Evolutionary conservation across 1,140 invertebrate genomes (phyloP), one percentile per base, ranked within the genome.

Genomic region (Drosophila bipectinata): DNA sequence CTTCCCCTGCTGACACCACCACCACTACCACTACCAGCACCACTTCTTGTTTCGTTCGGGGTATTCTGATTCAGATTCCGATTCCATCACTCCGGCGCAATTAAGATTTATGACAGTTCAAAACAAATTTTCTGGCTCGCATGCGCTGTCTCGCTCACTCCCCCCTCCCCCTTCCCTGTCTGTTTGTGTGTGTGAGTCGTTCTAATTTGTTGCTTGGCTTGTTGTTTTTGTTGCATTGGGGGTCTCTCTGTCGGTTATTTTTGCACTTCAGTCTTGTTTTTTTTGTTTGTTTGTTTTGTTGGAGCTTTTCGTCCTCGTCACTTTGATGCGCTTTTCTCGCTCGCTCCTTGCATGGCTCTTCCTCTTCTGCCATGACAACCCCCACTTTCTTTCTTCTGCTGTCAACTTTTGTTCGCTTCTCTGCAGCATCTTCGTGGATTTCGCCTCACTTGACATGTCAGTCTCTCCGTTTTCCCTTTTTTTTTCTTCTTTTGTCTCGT

Each of bases 51-150:
- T 71, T 75, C 72, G 59, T 83, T 68, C 63, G 64, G 60, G 49
- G 68, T 37, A 58, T 52, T 55, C 71, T 72, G 60, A 78, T 74
- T 47, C 44, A 18, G 26, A 69, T 78, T 82, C 75, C 79, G 73
- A 89, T 88, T 83, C 83, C 83, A 88, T 87, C 83, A 87, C 80
- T 84, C 80, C 80, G 72, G 72, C 67, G 61, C 80, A 84, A 88
- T 88, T 89, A 89, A 85, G 84, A 89, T 89, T 89, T 89, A 89
- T 89, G 84, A 89, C 84, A 89, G 80, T 90, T 89, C 77, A 89
- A 84, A 83, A 85, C 77, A 85, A 85, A 84, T 79, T 79, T 79
- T 83, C 81, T 83, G 72, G 66, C 77, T 83, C 80, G 80, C 84
- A 89, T 84, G 67, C 71, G 83, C 83, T 67, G 49, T 60, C 82